A percentile compares a stretch with the other conserved stretches of the same genome.
phyloP scores from a whole-genome alignment of 2,888 invertebrate species.

The Cyaniris semiargus region DNA sequence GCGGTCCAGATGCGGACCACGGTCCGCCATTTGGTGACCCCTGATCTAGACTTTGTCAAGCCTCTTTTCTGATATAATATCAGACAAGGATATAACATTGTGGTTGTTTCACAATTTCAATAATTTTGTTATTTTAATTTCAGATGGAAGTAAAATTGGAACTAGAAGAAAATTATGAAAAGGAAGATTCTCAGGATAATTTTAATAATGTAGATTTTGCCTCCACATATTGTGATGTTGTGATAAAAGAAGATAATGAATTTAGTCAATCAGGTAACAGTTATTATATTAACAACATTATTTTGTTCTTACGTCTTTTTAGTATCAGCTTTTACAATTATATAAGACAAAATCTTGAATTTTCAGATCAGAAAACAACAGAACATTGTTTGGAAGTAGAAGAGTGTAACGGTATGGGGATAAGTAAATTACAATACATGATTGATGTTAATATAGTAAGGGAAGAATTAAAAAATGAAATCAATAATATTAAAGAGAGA shows the following conservation, averaged over 20 bases:
- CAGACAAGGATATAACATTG: too few relatives aligned
- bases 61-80: too few relatives aligned
- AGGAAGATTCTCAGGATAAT: background rate
- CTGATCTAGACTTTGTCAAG: too few relatives aligned
- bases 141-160: conserved; percentile 15
- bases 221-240: conserved; percentile 24
- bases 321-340: background rate
- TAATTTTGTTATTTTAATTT: background rate
- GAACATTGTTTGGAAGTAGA: background rate
- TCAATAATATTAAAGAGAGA: background rate
- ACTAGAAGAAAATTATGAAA: background rate
- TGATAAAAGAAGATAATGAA: conserved; percentile 24
- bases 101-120: too few relatives aligned
- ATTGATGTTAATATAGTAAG: conserved; percentile 1
- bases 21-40: too few relatives aligned
- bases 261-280: conserved; percentile 10
- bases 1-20: too few relatives aligned
- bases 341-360: background rate
- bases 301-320: too few relatives aligned
- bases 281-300: background rate
- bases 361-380: conserved; percentile 9
- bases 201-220: conserved; percentile 22
- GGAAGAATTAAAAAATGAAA: conserved; percentile 10
- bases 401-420: background rate
- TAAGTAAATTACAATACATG: conserved; percentile 6